Conservation (phyloP, 2,888 invertebrate species). For the Phyllotreta striolata region DNA sequence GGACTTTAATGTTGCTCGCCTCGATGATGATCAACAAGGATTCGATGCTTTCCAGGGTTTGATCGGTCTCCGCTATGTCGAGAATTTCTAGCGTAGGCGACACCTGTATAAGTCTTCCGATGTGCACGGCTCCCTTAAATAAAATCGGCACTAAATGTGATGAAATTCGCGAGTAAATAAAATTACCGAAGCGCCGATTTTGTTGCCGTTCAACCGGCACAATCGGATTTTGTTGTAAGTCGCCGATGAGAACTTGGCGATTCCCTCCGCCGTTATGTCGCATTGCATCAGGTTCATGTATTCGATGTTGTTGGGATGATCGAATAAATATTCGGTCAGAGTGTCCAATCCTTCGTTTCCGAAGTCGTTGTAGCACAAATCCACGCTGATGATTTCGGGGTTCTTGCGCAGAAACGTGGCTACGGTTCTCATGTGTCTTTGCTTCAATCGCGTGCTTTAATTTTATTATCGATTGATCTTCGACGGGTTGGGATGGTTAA, state of each 20-base stretch:
- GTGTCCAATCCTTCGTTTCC: conserved; percentile 64
- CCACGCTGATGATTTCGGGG: conserved; percentile 63
- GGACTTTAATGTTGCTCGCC: conserved; percentile 55
- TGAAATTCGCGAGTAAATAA: conserved; percentile 2
- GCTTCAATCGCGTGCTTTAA: conserved; percentile 57
- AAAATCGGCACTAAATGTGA: background rate
- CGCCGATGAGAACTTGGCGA: conserved; percentile 39
- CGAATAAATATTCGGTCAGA: conserved; percentile 60
- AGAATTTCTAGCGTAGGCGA: conserved; percentile 63
- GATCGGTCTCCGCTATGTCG: conserved; percentile 68
- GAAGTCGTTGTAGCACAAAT: conserved; percentile 67
- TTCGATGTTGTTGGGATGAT: conserved; percentile 61
- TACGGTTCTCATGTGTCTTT: conserved; percentile 64
- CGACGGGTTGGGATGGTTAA: background rate
- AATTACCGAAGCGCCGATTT: conserved; percentile 63
- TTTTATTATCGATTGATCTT: background rate
- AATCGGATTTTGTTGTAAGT: conserved; percentile 61
- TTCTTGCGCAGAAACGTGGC: conserved; percentile 62
- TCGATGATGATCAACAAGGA: conserved; percentile 62
- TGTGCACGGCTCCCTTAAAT: conserved; percentile 62
- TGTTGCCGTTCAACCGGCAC: conserved; percentile 68
- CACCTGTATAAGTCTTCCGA: conserved; percentile 63
- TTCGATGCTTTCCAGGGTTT: conserved; percentile 66
- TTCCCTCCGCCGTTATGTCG: conserved; percentile 61
- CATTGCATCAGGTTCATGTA: conserved; percentile 69